Evolutionary conservation across 2,797 vertebrate genomes (phyloP).

Genomic region (Oreochromis grahami): DNA sequence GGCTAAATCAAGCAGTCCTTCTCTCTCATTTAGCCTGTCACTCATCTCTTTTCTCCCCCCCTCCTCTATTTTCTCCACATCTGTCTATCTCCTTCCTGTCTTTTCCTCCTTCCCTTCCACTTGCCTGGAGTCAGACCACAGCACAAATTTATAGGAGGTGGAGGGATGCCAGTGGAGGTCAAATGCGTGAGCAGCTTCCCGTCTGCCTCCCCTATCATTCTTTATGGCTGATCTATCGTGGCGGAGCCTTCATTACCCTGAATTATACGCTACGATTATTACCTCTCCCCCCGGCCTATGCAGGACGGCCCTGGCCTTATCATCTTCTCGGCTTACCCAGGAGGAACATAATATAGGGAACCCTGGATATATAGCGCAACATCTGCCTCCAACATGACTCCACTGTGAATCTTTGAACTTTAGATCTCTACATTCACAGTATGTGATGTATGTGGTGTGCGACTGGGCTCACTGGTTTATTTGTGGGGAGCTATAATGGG

Average conservation of each 20-base stretch:
- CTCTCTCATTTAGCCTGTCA: conserved; percentile 28
- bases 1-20: conserved; percentile 33
- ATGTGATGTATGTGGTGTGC: conserved; percentile 52
- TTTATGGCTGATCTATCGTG: conserved; percentile 71
- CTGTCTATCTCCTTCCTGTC: conserved; percentile 28
- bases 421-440: conserved; percentile 30
- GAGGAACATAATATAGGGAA: conserved; percentile 53
- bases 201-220: conserved; percentile 66
- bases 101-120: neutral
- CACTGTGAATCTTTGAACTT: conserved; percentile 66
- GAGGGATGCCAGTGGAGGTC: conserved; percentile 70
- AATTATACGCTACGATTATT: conserved; percentile 71
- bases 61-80: conserved; percentile 18
- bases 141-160: conserved; percentile 67
- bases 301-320: conserved; percentile 63
- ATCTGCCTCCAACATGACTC: conserved; percentile 72
- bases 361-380: conserved; percentile 57
- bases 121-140: conserved; percentile 44
- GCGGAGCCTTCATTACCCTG: conserved; percentile 73
- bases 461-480: conserved; percentile 45
- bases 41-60: conserved; percentile 10
- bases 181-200: conserved; percentile 56
- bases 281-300: conserved; percentile 57
- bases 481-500: conserved; percentile 44
- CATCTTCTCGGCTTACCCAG: conserved; percentile 68